These are phyloP conservation scores for Indicator maculatus DNA, from an alignment of 2,113 vertebrate genomes.

Conservation along the genomic window DNA sequence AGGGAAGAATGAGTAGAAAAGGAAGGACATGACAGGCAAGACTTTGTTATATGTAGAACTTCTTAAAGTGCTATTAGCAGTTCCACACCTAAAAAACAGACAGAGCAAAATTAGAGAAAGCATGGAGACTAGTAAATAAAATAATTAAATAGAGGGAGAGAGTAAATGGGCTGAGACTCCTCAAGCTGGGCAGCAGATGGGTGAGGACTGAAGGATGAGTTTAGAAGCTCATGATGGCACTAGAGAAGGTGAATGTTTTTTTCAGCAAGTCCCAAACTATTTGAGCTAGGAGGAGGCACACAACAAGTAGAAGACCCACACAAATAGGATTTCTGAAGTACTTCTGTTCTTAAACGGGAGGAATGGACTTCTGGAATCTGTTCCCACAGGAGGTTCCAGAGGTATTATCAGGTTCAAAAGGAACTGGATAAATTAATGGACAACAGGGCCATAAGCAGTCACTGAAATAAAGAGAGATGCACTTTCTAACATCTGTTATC, in stretches of 20 bases:
- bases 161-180: neutral
- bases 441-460: neutral
- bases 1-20: neutral
- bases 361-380: neutral
- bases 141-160: neutral
- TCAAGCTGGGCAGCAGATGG: neutral
- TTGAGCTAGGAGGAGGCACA: neutral
- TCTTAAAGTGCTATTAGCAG: neutral
- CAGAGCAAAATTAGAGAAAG: neutral
- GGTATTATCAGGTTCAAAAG: neutral
- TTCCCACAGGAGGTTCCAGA: neutral
- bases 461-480: neutral
- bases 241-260: neutral
- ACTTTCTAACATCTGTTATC: neutral
- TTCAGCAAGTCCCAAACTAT: neutral
- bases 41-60: neutral
- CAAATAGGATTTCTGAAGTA: neutral
- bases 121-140: neutral
- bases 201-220: neutral
- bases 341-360: neutral
- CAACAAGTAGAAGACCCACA: neutral
- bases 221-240: neutral
- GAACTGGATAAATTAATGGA: neutral
- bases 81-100: neutral
- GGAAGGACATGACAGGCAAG: neutral